These are phyloP conservation scores for Neotragus pygmaeus DNA, from an alignment of 2,113 vertebrate genomes.

Conservation along the genomic window DNA sequence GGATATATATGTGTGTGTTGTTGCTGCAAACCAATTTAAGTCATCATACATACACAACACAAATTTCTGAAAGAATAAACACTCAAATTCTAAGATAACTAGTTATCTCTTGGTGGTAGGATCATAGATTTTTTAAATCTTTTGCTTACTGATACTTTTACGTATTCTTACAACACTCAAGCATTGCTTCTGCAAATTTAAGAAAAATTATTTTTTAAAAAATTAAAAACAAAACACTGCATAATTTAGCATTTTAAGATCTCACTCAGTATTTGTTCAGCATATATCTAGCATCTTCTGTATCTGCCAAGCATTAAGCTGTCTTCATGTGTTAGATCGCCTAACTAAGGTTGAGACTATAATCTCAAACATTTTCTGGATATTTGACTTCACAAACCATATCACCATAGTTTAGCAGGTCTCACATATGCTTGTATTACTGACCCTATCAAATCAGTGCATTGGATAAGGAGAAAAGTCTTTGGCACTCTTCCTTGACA, in stretches of 20 bases:
- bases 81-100: neutral
- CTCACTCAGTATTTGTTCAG: constrained; percentile 5
- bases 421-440: neutral
- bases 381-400: neutral
- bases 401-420: neutral
- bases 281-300: constrained; percentile 16
- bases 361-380: neutral
- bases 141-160: neutral
- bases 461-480: neutral
- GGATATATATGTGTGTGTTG: neutral
- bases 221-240: constrained; percentile 23
- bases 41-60: neutral
- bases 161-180: neutral
- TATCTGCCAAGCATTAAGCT: neutral
- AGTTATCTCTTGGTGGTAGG: neutral
- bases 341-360: neutral
- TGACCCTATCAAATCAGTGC: neutral
- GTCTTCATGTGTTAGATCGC: neutral
- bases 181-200: constrained; percentile 35
- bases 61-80: neutral
- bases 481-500: neutral
- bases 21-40: neutral
- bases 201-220: constrained; percentile 29
- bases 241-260: constrained; percentile 47
- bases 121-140: neutral